phyloP scores from a whole-genome alignment of 2,797 vertebrate species.

The Orientallactaga sibirica region DNA sequence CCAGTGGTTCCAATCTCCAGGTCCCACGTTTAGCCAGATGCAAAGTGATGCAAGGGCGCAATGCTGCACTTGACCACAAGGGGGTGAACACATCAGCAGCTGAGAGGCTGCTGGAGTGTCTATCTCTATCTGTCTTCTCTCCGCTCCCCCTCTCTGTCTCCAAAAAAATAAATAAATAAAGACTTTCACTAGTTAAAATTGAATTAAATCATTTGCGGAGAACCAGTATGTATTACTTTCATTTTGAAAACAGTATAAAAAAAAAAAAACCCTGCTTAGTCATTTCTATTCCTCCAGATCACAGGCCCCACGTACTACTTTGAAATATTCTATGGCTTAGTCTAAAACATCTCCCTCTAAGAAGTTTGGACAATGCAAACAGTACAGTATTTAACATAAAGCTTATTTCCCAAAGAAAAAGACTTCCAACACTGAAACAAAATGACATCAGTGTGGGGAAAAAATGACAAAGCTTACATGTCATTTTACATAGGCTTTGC shows the following conservation, averaged over 20 bases:
- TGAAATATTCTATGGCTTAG: conserved; percentile 80
- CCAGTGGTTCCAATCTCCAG: too few relatives aligned
- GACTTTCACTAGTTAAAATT: conserved; percentile 73
- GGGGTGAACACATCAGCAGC: too few relatives aligned
- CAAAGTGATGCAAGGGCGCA: too few relatives aligned
- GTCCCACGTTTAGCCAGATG: too few relatives aligned
- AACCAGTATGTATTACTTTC: conserved; percentile 78
- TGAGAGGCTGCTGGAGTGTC: too few relatives aligned
- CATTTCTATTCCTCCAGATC: conserved; percentile 81
- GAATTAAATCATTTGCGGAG: conserved; percentile 76
- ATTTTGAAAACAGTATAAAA: conserved; percentile 50
- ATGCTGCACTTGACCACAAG: too few relatives aligned
- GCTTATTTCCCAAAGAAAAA: conserved; percentile 72
- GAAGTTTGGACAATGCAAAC: conserved; percentile 75
- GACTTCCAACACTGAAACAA: conserved; percentile 80
- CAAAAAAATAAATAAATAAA: conserved; percentile 12
- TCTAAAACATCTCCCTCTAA: conserved; percentile 78
- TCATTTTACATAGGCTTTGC: conserved; percentile 67
- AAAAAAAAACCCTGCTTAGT: conserved; percentile 78
- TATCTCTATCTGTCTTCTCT: too few relatives aligned
- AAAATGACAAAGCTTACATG: conserved; percentile 89
- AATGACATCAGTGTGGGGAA: conserved; percentile 80
- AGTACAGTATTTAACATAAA: conserved; percentile 87
- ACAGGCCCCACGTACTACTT: conserved; percentile 72
- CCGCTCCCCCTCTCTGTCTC: too few relatives aligned